Conservation (phyloP, 23 tunicate species). For the Corella eumyota region DNA sequence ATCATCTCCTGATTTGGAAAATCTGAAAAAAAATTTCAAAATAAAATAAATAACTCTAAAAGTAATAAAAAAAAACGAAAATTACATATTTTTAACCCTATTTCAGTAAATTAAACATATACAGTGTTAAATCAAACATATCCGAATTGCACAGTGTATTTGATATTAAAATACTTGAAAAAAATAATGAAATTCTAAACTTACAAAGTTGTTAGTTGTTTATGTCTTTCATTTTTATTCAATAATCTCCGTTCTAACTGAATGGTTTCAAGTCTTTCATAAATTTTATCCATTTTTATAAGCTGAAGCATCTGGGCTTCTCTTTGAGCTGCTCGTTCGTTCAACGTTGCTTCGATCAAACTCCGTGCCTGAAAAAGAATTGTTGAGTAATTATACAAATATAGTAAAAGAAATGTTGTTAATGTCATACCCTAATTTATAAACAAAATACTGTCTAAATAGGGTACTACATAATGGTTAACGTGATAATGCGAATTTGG, state of each 20-base stretch:
- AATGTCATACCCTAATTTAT: background rate
- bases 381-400: background rate
- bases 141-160: no score
- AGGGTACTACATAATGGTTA: no score
- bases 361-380: conserved; percentile 17
- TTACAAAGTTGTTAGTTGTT: conserved; percentile 18
- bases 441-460: background rate
- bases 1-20: no score
- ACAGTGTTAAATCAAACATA: no score
- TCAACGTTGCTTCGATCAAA: conserved; percentile 20
- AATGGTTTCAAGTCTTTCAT: conserved; percentile 55
- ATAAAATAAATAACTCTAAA: no score
- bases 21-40: no score
- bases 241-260: conserved; percentile 18
- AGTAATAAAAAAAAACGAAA: no score
- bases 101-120: no score
- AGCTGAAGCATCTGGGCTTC: conserved; percentile 29
- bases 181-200: conserved; percentile 1
- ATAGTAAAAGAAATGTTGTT: background rate
- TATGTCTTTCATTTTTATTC: conserved; percentile 24
- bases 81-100: no score
- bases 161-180: background rate
- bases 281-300: conserved; percentile 43
- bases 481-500: no score
- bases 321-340: conserved; percentile 39